Conservation (phyloP, 2,113 vertebrate genomes). For the Dunckerocampus dactyliophorus region DNA sequence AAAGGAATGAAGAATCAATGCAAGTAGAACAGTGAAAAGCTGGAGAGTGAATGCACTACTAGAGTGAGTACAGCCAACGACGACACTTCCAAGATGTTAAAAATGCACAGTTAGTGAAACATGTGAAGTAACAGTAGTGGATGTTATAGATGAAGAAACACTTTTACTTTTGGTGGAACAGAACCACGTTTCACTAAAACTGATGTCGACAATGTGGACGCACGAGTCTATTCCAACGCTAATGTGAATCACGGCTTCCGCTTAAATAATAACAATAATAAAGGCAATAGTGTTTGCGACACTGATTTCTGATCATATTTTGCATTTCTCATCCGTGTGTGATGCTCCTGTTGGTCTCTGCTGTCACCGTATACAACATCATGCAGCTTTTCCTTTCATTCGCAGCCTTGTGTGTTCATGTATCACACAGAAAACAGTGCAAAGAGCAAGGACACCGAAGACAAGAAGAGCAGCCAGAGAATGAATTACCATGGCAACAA, state of each 20-base stretch:
- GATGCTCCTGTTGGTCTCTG: constrained; percentile 19
- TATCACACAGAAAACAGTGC: constrained; percentile 10
- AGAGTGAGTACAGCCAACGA: constrained; percentile 43
- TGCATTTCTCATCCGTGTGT: constrained; percentile 16
- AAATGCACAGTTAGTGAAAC: constrained; percentile 62
- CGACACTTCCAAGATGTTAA: constrained; percentile 58
- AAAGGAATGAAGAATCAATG: constrained; percentile 64
- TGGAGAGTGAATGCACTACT: constrained; percentile 49
- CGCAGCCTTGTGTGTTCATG: constrained; percentile 9
- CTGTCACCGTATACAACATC: constrained; percentile 5
- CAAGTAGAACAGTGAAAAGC: constrained; percentile 58
- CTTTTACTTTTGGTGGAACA: constrained; percentile 31
- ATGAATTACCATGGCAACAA: constrained; percentile 46
- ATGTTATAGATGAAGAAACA: constrained; percentile 39
- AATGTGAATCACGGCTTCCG: constrained; percentile 20
- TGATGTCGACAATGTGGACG: constrained; percentile 33
- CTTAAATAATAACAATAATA: constrained; percentile 12
- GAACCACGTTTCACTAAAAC: constrained; percentile 45
- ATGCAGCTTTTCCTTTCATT: constrained; percentile 20
- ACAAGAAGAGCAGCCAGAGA: constrained; percentile 12
- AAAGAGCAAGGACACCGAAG: constrained; percentile 35
- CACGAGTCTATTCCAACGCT: constrained; percentile 33
- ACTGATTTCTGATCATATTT: constrained; percentile 8
- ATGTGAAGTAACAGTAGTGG: constrained; percentile 40
- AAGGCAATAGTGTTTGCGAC: constrained; percentile 31